A percentile compares a stretch with the other conserved stretches of the same genome.
Evolutionary conservation across 2,797 vertebrate species (phyloP).

Genomic region (Paedocypris micromegethes): DNA sequence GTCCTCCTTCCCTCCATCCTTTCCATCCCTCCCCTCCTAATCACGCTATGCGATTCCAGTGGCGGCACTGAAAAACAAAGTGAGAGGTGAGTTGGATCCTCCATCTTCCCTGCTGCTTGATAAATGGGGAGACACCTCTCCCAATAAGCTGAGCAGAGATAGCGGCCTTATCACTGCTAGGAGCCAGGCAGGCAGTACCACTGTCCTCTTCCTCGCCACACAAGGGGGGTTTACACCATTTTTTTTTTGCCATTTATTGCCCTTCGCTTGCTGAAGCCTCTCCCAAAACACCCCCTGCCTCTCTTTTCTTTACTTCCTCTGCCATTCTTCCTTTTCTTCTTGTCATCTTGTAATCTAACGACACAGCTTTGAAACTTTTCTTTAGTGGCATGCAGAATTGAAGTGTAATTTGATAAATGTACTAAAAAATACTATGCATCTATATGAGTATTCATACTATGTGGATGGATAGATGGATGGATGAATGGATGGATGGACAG

Average conservation of each 20-base stretch:
- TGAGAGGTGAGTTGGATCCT: conserved; percentile 86
- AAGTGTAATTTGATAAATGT: neutral
- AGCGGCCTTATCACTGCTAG: conserved; percentile 48
- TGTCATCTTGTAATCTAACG: conserved; percentile 20
- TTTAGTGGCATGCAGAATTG: conserved; percentile 12
- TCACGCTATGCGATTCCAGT: conserved; percentile 72
- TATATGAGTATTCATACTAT: too few species aligned
- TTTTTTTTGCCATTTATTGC: conserved; percentile 13
- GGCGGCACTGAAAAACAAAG: conserved; percentile 93
- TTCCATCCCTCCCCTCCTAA: conserved; percentile 22
- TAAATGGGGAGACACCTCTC: conserved; percentile 47
- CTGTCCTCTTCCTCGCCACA: conserved; percentile 11
- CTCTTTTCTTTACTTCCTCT: conserved; percentile 18
- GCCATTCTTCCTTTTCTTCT: conserved; percentile 1
- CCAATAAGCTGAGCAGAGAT: conserved; percentile 48
- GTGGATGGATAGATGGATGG: too few species aligned
- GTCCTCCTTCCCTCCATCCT: conserved; percentile 64
- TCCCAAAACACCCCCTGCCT: conserved; percentile 8
- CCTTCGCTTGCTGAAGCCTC: conserved; percentile 10
- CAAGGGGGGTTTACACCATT: conserved; percentile 9
- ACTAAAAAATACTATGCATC: too few species aligned
- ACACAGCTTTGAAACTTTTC: neutral
- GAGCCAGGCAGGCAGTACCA: conserved; percentile 41
- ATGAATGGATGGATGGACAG: too few species aligned
- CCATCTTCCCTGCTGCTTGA: conserved; percentile 52